These are phyloP conservation scores for Caenorhabditis sp. DNA, from an alignment of 2,888 invertebrate genomes.

Conservation along the genomic window DNA sequence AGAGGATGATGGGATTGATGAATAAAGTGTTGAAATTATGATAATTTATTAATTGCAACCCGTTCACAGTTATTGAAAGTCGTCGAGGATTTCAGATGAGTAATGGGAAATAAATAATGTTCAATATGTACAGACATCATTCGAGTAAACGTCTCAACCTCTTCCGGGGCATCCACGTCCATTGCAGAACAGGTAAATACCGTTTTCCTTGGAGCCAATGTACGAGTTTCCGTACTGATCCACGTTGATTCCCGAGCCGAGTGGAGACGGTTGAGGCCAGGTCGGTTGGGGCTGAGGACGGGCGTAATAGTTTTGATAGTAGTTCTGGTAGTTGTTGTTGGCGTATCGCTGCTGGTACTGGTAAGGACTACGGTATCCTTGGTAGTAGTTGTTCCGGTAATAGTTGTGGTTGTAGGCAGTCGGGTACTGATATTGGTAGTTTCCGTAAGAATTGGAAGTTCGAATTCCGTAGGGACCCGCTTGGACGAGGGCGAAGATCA, in stretches of 20 bases:
- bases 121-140: neutral
- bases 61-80: neutral
- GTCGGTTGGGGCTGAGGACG: constrained; percentile 5
- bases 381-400: constrained; percentile 27
- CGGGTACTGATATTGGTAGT: constrained; percentile 14
- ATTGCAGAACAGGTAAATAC: constrained; percentile 51
- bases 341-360: constrained; percentile 9
- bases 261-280: neutral
- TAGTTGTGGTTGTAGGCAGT: constrained; percentile 20
- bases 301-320: constrained; percentile 29
- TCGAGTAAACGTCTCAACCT: neutral
- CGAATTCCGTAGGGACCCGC: constrained; percentile 12
- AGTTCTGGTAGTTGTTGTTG: constrained; percentile 23
- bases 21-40: neutral
- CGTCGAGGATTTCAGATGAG: neutral
- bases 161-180: constrained; percentile 51
- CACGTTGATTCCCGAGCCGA: constrained; percentile 23
- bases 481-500: neutral
- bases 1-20: neutral
- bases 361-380: constrained; percentile 27
- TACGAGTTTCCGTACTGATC: constrained; percentile 43
- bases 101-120: neutral
- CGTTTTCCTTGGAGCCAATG: constrained; percentile 48
- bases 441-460: neutral
- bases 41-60: neutral